These are phyloP conservation scores for Drosophila rhopaloa DNA, from an alignment of 1,140 invertebrate genomes.

Conservation along the genomic window DNA sequence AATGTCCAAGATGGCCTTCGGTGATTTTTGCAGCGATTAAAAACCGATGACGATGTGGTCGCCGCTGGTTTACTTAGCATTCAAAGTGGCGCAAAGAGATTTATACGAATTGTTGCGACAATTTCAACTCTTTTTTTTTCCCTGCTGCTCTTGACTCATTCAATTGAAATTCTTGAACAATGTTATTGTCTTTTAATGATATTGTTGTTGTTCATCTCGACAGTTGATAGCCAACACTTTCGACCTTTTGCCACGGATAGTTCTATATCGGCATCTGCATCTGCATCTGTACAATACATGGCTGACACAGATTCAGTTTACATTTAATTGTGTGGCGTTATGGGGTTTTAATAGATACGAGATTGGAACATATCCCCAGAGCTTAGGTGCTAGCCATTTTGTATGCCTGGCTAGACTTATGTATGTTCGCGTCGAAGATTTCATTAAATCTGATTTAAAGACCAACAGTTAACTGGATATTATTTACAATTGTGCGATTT, in stretches of 20 bases:
- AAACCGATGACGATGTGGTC: constrained; percentile 67
- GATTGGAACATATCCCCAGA: too few species aligned
- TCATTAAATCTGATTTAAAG: constrained; percentile 9
- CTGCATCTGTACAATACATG: constrained; percentile 30
- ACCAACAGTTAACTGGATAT: constrained; percentile 2
- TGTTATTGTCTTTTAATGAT: constrained; percentile 52
- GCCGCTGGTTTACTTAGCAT: constrained; percentile 64
- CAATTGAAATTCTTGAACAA: constrained; percentile 50
- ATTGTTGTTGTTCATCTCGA: constrained; percentile 39
- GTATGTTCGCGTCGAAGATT: constrained; percentile 12
- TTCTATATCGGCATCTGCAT: constrained; percentile 34
- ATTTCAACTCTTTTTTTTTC: constrained; percentile 15
- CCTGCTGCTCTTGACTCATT: constrained; percentile 47
- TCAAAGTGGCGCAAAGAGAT: constrained; percentile 65
- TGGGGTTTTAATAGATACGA: constrained; percentile 27
- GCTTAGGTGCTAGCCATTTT: constrained; percentile 4
- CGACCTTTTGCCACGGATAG: constrained; percentile 50
- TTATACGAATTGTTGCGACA: constrained; percentile 61
- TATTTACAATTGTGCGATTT: neutral
- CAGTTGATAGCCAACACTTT: constrained; percentile 44
- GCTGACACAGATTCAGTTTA: constrained; percentile 49
- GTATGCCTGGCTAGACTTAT: constrained; percentile 23
- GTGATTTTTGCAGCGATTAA: constrained; percentile 75
- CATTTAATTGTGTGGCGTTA: constrained; percentile 48
- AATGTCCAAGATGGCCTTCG: constrained; percentile 79